Base-by-base conservation (phyloP, 2,113 vertebrate genomes). In the Labeo catla region DNA sequence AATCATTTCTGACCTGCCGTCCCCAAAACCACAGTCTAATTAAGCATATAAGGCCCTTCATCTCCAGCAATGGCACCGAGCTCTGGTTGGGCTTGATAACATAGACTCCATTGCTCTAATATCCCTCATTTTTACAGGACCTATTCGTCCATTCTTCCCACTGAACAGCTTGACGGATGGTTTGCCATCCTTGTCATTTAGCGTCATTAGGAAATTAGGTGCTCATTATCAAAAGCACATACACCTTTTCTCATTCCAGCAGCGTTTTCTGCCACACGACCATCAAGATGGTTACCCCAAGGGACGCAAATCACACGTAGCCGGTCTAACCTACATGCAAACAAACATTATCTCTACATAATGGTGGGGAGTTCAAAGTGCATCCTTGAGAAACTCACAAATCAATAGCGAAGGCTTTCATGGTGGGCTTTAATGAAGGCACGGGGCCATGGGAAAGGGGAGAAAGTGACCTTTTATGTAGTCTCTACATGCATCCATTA, bases 351-450 rank as follows among this genome's bases (percentile, higher is more conserved):
- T 90, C 79, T 76, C 23, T 34, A 28, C 84, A 78, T 84, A 90
- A 82, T 84, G 87, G 85, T 43, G 12, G 36, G 83, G 65, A 86
- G 88, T 86, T 94, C 87, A 93, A 84, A 91, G 90, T 90, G 86
- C 83, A 86, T 84, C 88, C 89, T 89, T 91, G 92, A 92, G 91
- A 93, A 88, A 91, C 68, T 65, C 73, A 72, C 90, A 91, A 92
- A 95, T 95, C 95, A 93, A 94, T 95, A 92, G 88, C 86, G 78
- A 89, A 88, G 91, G 89, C 92, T 91, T 92, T 91, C 88, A 91
- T 93, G 91, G 94, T 94, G 92, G 91, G 91, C 88, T 91, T 91
- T 95, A 95, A 95, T 95, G 93, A 93, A 93, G 90, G 91, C 89
- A 92, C 92, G 89, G 93, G 90, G 89, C 91, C 86, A 89, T 93